Base-by-base conservation (phyloP, 2,797 vertebrate species). In the Periophthalmus magnuspinnatus region DNA sequence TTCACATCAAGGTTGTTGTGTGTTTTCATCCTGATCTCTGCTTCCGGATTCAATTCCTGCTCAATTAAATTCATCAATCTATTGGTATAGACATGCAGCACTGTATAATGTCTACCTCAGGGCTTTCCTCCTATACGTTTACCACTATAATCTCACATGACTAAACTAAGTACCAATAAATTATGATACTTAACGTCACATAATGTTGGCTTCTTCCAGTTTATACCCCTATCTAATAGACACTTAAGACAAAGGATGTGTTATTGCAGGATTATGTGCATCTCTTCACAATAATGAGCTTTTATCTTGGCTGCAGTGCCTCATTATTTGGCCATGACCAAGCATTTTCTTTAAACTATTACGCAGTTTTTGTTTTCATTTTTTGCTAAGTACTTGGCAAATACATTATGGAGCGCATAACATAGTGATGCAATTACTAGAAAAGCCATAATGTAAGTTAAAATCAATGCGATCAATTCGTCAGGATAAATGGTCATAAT, bases 1-100 rank as follows among this genome's bases (percentile, higher is more conserved):
- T 98, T 80, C 96, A 98, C 74, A 98, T 98, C 82, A 98, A 98
- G 95, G 97, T 97, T 73, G 7, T 84, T 83, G 61, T 58, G 52
- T 28, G 6, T 56, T 76, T 68, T n/a, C 24, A 41, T 13, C 3
- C 19, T n/a, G n/a, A 19, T 70, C 17, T 38, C 28, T 57, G 17
- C 50, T 73, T 19, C 56, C 59, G 54, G 3, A 10, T 72, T 16
- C n/a, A 52, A 50, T 47, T 50, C 22, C 63, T 19, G 13, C 13
- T 45, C 41, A 45, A 5, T 14, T 45, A 13, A 45, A 3, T 3
- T 14, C 13, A 16, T 14, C 7, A 8, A 22, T 22, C 47, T 55
- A 28, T 58, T 34, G 21, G 59, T 11, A 47, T n/a, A 36, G 24
- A 61, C 24, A 3, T 28, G 33, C 60, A 65, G 22, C n/a, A 24